Base-by-base conservation (phyloP, 2,113 vertebrate species). In the Monarcha castaneiventris region DNA sequence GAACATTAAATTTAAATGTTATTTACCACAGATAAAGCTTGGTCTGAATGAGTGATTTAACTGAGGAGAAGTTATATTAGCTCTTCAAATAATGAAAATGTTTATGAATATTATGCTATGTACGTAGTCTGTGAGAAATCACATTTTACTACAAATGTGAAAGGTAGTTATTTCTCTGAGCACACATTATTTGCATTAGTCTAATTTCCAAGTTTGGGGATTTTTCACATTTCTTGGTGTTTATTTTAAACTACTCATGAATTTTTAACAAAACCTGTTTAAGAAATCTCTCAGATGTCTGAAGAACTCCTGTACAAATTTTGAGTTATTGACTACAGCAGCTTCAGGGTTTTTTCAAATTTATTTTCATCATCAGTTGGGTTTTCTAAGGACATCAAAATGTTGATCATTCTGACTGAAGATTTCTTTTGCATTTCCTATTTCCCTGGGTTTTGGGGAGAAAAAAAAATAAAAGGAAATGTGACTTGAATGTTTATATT, bases 201-300 rank as follows among this genome's bases (percentile, higher is more conserved):
- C 35, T 83, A 52, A 83, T 93, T 93, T 81, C 37, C 35, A 68
- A 77, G 41, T 66, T 7, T 41, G 32, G 90, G 22, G n/a, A 66
- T 82, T 95, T 93, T 88, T 90, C 71, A 71, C 23, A 68, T 82
- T 81, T 82, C 56, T 59, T 80, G 25, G 30, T 61, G 23, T 74
- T 87, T 93, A 21, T 89, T 93, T 94, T 84, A 85, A 95, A 74
- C 16, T 55, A 23, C 26, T 94, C 41, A 82, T 94, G 69, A 66
- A 91, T 96, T 95, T 97, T 97, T 95, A 95, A 96, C 29, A 80
- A 90, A 93, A 61, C 4, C 22, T 88, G 12, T 62, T 95, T 46
- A 93, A 82, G 67, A 89, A 96, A 76, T 95, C 95, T 80, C 71
- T 97, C 82, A 89, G 73, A 87, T 89, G 66, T 90, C 74, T 91